phyloP scores from a whole-genome alignment of 1,140 invertebrate genomes.

The Pollicipes pollicipes region DNA sequence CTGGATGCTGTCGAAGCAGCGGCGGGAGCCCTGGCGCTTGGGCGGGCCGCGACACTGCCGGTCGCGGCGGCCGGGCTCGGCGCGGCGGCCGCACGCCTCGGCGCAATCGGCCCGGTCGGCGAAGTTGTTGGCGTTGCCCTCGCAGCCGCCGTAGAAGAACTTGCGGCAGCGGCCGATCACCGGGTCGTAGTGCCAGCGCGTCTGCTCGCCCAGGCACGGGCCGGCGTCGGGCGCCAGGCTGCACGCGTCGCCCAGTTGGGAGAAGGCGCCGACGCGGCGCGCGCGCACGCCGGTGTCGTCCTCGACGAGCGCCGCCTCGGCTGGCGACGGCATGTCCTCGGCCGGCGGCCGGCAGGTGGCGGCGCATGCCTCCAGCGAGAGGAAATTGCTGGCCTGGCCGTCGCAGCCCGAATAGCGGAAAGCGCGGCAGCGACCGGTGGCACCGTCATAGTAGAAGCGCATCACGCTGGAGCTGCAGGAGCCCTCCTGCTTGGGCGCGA shows the following conservation, averaged over 20 bases:
- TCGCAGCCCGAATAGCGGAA: conserved; percentile 22
- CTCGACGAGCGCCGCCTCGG: background rate
- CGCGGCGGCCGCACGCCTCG: conserved; percentile 14
- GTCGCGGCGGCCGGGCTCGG: too few relatives aligned
- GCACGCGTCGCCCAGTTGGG: background rate
- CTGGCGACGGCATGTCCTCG: conserved; percentile 19
- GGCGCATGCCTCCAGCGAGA: conserved; percentile 26
- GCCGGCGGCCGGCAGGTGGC: conserved; percentile 20
- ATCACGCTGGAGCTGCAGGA: background rate
- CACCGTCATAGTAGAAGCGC: background rate
- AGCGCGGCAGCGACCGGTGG: background rate
- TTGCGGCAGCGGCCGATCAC: conserved; percentile 24
- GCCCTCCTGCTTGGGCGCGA: background rate
- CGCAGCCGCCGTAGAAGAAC: conserved; percentile 36
- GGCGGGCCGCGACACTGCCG: background rate
- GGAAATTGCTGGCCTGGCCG: conserved; percentile 30
- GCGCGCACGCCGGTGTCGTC: background rate
- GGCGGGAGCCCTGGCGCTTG: background rate
- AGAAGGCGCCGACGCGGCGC: background rate
- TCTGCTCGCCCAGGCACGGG: conserved; percentile 42
- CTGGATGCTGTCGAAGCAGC: background rate
- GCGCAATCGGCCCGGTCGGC: conserved; percentile 26
- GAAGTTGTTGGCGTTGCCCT: conserved; percentile 37
- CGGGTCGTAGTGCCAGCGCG: conserved; percentile 44
- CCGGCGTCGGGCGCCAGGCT: conserved; percentile 28